These are phyloP conservation scores for Aix galericulata DNA, from an alignment of 2,113 vertebrate species.

Conservation along the genomic window DNA sequence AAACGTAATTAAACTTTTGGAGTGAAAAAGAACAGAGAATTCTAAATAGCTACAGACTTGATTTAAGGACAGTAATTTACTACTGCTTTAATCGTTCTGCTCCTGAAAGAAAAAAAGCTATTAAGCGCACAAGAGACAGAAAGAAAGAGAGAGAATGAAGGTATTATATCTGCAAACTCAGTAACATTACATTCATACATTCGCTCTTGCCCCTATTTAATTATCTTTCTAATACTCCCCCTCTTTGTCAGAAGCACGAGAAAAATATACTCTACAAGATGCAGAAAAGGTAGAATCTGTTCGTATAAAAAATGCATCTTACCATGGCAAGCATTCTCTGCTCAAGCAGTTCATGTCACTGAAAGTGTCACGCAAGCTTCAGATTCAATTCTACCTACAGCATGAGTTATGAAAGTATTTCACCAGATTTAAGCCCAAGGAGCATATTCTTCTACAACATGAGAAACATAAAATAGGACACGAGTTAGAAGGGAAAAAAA, in stretches of 20 bases:
- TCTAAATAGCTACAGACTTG: neutral
- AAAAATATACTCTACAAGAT: neutral
- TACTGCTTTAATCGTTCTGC: neutral
- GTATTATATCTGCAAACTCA: neutral
- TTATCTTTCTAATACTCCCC: neutral
- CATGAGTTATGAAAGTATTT: neutral
- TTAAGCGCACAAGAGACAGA: neutral
- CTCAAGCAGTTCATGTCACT: neutral
- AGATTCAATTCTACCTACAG: neutral
- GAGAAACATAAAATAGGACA: neutral
- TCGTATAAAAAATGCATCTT: neutral
- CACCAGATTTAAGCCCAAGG: neutral
- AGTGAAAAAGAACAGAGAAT: conserved; percentile 2
- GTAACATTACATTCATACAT: neutral
- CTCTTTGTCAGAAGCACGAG: neutral
- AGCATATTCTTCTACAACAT: neutral
- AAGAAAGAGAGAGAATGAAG: neutral
- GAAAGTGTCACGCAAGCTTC: neutral
- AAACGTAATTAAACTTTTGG: conserved; percentile 3
- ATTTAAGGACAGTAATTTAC: neutral
- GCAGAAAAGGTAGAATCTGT: neutral
- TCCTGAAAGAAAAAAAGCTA: neutral
- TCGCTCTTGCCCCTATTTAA: neutral
- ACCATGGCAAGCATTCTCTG: neutral
- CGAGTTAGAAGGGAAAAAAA: neutral